A percentile compares a stretch with the other conserved stretches of the same genome.
Conservation (phyloP, 2,113 vertebrate species). For the Nothocercus julius region DNA sequence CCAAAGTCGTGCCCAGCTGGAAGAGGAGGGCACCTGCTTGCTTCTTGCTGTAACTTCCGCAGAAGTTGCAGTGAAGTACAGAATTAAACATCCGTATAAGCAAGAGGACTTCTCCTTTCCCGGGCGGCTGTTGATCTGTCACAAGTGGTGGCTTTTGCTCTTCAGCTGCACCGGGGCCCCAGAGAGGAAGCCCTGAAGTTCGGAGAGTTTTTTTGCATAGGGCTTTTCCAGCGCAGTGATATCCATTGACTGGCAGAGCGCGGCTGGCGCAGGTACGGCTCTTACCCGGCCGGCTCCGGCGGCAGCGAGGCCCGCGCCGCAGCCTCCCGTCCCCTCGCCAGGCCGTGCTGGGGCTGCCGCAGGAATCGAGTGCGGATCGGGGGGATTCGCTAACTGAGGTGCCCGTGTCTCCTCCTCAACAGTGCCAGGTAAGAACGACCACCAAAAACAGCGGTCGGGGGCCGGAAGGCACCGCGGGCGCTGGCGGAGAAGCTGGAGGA, state of each 20-base stretch:
- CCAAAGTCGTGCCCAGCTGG: background rate
- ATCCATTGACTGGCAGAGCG: background rate
- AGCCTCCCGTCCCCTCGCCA: background rate
- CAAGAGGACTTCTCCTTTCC: background rate
- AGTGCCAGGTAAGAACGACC: background rate
- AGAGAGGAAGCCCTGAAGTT: background rate
- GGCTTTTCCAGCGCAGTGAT: background rate
- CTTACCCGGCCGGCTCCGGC: background rate
- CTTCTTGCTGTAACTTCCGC: background rate
- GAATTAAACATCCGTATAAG: background rate
- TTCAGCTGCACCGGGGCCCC: accelerated
- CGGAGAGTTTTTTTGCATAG: background rate
- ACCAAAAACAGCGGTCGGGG: background rate
- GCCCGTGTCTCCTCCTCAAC: background rate
- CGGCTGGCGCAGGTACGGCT: background rate
- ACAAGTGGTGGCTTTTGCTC: background rate
- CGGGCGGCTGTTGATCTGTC: background rate
- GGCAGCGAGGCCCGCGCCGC: background rate
- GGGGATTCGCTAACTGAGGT: background rate
- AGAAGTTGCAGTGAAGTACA: background rate
- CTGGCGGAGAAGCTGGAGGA: background rate
- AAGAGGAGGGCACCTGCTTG: background rate
- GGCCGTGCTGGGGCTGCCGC: background rate
- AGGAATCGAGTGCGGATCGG: background rate
- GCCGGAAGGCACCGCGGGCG: accelerated